A percentile compares a stretch with the other conserved stretches of the same genome.
Evolutionary conservation across 1,140 invertebrate genomes (phyloP).

Genomic region (Papilio polyxenes): DNA sequence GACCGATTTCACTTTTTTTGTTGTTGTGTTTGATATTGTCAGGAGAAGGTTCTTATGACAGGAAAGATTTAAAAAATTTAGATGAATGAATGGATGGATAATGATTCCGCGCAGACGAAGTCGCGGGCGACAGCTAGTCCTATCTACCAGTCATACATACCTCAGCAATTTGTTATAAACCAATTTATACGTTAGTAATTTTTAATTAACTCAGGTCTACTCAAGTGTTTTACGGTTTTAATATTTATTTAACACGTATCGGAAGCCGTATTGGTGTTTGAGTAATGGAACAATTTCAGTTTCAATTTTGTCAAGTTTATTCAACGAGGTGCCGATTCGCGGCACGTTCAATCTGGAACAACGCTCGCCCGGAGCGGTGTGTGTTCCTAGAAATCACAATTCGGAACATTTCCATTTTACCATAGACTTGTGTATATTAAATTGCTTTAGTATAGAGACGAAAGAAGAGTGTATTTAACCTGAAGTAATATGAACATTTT

Average conservation of each 20-base stretch:
- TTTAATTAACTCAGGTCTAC: not conserved
- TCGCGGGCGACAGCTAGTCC: too few relatives aligned
- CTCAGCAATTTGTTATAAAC: not conserved
- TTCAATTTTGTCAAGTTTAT: constrained; percentile 11
- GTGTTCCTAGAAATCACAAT: not conserved
- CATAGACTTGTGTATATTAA: not conserved
- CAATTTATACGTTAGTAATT: not conserved
- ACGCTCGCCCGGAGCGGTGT: not conserved
- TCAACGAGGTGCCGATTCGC: not conserved
- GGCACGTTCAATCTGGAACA: not conserved
- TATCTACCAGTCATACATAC: too few relatives aligned
- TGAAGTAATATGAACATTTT: too few relatives aligned
- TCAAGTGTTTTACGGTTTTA: not conserved
- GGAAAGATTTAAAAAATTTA: too few relatives aligned
- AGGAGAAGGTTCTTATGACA: too few relatives aligned
- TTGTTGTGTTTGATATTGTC: too few relatives aligned
- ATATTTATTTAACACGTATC: not conserved
- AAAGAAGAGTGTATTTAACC: too few relatives aligned
- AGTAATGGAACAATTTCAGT: constrained; percentile 3
- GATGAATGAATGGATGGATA: too few relatives aligned
- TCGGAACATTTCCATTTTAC: not conserved
- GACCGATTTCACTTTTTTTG: too few relatives aligned
- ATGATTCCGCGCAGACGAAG: too few relatives aligned
- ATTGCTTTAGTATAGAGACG: too few relatives aligned
- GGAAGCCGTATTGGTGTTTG: not conserved